Evolutionary conservation across 2,888 invertebrate species (phyloP).

Genomic region (Octonoba sinensis): DNA sequence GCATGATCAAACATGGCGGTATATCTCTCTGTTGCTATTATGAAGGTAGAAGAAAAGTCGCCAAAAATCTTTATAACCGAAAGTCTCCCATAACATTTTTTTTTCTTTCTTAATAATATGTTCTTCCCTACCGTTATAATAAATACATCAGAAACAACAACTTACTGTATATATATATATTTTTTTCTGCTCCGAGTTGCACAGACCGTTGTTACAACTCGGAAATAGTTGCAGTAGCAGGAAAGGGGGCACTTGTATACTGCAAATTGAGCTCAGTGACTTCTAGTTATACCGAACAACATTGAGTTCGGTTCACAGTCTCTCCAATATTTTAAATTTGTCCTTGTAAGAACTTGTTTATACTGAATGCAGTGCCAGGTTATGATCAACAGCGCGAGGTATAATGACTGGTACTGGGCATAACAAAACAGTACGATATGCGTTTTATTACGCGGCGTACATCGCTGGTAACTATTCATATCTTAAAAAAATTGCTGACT

Average conservation of each 20-base stretch:
- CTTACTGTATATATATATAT: conserved; percentile 21
- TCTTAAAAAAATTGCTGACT: no score
- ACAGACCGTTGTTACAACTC: no score
- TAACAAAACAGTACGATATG: no score
- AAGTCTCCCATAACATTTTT: not conserved
- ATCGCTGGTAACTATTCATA: no score
- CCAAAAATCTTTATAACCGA: no score
- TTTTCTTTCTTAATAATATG: conserved; percentile 7
- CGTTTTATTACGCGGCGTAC: no score
- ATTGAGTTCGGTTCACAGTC: conserved; percentile 18
- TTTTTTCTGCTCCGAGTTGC: conserved; percentile 42
- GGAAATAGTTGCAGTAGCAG: conserved; percentile 61
- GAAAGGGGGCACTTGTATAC: conserved; percentile 62
- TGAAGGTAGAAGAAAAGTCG: no score
- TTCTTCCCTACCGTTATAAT: conserved; percentile 32
- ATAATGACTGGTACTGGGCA: no score
- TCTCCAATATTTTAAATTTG: conserved; percentile 16
- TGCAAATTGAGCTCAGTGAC: conserved; percentile 63
- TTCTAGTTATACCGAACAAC: conserved; percentile 48
- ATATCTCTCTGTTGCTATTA: no score
- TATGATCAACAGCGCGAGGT: no score
- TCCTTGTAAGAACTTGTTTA: conserved; percentile 19
- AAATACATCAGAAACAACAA: conserved; percentile 60
- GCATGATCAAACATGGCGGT: no score
- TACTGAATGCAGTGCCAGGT: no score